Percentiles rank a stretch among this genome's conserved stretches.
Evolutionary conservation across 2,113 vertebrate species (phyloP).

Genomic region (Empidonax traillii): DNA sequence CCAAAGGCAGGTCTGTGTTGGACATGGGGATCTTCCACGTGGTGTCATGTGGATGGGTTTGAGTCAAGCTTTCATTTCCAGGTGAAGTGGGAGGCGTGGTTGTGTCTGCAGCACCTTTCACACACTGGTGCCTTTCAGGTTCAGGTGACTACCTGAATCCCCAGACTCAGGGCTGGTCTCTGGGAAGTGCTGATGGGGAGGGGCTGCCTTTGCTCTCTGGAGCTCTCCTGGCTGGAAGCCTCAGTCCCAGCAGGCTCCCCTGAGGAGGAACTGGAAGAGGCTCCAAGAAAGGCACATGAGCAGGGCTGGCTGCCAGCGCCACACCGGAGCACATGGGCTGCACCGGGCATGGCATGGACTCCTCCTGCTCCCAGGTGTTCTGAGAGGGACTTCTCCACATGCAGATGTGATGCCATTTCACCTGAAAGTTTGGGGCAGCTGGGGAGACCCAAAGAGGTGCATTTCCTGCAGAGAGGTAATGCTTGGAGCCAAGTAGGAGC

Average conservation of each 20-base stretch:
- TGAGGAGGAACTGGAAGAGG: constrained; percentile 29
- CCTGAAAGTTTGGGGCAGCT: background rate
- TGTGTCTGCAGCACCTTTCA: background rate
- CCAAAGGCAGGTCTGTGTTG: fast-evolving
- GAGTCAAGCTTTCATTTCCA: background rate
- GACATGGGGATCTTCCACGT: fast-evolving
- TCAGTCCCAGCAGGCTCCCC: background rate
- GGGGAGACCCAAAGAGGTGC: background rate
- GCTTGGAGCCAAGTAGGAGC: background rate
- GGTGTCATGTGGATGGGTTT: fast-evolving
- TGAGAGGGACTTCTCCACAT: fast-evolving
- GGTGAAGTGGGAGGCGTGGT: background rate
- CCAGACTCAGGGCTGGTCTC: fast-evolving
- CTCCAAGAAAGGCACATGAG: constrained; percentile 51
- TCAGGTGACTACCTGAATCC: fast-evolving
- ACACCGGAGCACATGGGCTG: background rate
- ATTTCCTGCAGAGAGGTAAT: fast-evolving
- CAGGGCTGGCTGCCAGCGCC: background rate
- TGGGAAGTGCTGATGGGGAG: background rate
- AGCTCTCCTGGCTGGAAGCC: background rate
- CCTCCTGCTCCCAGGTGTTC: fast-evolving
- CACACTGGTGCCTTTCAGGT: fast-evolving
- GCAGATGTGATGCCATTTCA: fast-evolving
- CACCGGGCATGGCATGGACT: background rate
- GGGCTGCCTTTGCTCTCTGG: background rate